Base-by-base conservation (phyloP, 1,140 invertebrate genomes). In the Pseudobourletiella spinata region DNA sequence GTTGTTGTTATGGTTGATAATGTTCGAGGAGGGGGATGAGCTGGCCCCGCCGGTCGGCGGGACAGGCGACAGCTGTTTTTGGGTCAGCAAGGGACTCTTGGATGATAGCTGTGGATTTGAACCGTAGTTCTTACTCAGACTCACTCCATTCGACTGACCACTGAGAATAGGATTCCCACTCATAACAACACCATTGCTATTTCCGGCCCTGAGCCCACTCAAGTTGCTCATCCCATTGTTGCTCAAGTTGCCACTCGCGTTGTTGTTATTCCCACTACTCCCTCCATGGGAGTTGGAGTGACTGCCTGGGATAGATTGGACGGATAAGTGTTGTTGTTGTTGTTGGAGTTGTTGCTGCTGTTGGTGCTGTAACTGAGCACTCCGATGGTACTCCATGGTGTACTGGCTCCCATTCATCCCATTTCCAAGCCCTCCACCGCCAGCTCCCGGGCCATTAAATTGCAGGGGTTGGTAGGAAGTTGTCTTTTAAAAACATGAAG, bases 1-100 rank as follows among this genome's bases (percentile, higher is more conserved):
- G 35, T n/a, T 39, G 35, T n/a, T 39, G 35, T 39, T 46, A 20
- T 46, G 24, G 4, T 46, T 16, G 18, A 20, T 46, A 8, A 46
- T 8, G 24, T 46, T 22, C 6, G 35, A 8, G n/a, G n/a, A 16
- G 3, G 32, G 16, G 54, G 25, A 29, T 46, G 56, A 46, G 42
- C 16, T 35, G 32, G 42, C 24, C 2, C 2, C 3, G 2, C 20
- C 35, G 15, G 30, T 28, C 16, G 44, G 11, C 14, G 48, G 24
- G 15, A 51, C 48, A 3, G 48, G 1, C 15, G 61, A 55, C 29
- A 67, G 64, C 35, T 68, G 66, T 24, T 68, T 68, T 15, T 64
- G 66, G 32, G 54, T 30, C 6, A 62, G 26, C n/a, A 64, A 43
- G 8, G 66, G 66, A 48, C 66, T 64, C 28, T 68, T 68, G 0